Base-by-base conservation (phyloP, 2,113 vertebrate genomes). In the Hoplias malabaricus region DNA sequence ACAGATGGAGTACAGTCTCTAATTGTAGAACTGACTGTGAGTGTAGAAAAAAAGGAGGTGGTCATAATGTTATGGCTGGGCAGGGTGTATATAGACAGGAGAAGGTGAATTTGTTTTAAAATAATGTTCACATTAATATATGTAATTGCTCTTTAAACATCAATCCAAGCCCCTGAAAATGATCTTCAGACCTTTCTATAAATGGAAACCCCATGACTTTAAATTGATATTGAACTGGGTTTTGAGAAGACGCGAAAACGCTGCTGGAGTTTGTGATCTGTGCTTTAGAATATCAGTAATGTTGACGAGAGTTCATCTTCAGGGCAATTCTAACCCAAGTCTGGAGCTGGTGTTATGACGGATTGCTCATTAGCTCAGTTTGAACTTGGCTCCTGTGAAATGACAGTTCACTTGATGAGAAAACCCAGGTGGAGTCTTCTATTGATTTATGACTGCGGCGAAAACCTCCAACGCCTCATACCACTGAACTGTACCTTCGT, bases 361-460 rank as follows among this genome's bases (percentile, higher is more conserved):
- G 59, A 63, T 63, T 63, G 59, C 59, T 63, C 33, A 63, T 63
- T 63, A 63, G 33, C 36, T 63, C 5, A 21, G 31, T 63, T 36
- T 36, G 59, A 63, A 33, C 59, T 63, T 63, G 31, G 1, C 34
- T 33, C 59, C 34, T 36, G 27, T 63, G 59, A 34, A 63, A 63
- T 62, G 59, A 63, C 59, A 63, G 19, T 36, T 31, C n/a, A 63
- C 34, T 10, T 63, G 59, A 63, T 63, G 59, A 63, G 59, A 63
- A 63, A 8, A 63, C 59, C 33, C 33, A 36, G 33, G 19, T 36
- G 59, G 59, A 31, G 21, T 63, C 31, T 34, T n/a, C 33, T 3
- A 63, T 16, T 63, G 59, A 63, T 63, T 63, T 63, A 63, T 36
- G 59, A 63, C n/a, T 34, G n/a, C 59, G 36, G 59, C 10, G n/a